These are phyloP conservation scores for Asteroscopus sphinx DNA, from an alignment of 2,888 invertebrate species.

Conservation along the genomic window DNA sequence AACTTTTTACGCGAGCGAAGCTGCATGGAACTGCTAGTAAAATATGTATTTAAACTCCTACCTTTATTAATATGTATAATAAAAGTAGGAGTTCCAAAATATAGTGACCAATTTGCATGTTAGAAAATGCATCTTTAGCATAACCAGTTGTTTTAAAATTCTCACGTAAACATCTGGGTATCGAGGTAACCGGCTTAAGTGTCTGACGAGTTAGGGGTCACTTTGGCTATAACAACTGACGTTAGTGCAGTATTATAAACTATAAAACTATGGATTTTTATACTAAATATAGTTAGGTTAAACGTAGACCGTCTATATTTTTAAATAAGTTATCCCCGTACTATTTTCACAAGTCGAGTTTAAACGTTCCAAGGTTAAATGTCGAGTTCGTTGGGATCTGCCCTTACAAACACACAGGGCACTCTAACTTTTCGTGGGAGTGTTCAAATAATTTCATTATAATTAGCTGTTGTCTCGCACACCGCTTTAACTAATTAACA, in stretches of 20 bases:
- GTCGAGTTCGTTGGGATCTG: not conserved
- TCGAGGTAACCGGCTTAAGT: slow-evolving; percentile 29
- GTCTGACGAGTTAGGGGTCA: slow-evolving; percentile 16
- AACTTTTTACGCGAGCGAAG: no score
- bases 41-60: no score
- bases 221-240: not conserved
- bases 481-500: slow-evolving; percentile 6
- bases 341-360: no score
- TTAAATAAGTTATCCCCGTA: no score
- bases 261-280: not conserved
- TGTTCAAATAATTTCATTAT: slow-evolving; percentile 9
- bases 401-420: slow-evolving; percentile 5
- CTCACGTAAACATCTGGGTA: slow-evolving; percentile 24
- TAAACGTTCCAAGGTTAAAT: not conserved
- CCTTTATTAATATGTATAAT: not conserved
- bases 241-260: not conserved
- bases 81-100: slow-evolving; percentile 13
- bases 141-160: slow-evolving; percentile 40
- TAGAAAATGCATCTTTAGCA: slow-evolving; percentile 34
- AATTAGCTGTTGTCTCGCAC: slow-evolving; percentile 10
- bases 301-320: no score
- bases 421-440: slow-evolving; percentile 8
- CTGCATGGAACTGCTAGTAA: no score
- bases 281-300: no score
- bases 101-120: slow-evolving; percentile 23